These are phyloP conservation scores for Hydractinia echinata DNA, from an alignment of 30 jellyfish, hydroid and myxozoan genomes.

Conservation along the genomic window DNA sequence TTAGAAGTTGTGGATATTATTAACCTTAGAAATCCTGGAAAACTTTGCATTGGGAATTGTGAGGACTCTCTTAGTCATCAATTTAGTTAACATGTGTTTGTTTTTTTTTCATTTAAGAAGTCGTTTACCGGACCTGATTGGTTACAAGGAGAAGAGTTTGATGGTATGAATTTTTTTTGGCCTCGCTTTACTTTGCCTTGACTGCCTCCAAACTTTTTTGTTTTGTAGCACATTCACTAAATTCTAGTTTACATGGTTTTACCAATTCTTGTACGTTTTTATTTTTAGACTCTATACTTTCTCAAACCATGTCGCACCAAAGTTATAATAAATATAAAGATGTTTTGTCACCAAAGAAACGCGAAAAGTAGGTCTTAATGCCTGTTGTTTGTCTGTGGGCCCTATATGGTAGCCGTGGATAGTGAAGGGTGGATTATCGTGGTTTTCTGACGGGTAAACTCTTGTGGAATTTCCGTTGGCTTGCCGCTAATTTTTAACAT, in stretches of 20 bases:
- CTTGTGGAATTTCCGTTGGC: too few species aligned
- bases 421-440: too few species aligned
- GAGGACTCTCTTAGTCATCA: too few species aligned
- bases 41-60: too few species aligned
- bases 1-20: too few species aligned
- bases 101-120: not conserved
- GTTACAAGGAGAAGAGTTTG: constrained; percentile 50
- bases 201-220: not conserved
- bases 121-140: constrained; percentile 50
- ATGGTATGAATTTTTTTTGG: constrained; percentile 8
- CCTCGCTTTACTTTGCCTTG: not conserved
- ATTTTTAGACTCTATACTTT: constrained; percentile 2
- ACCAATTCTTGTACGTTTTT: not conserved
- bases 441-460: too few species aligned
- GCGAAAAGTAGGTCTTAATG: constrained; percentile 14
- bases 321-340: constrained; percentile 27
- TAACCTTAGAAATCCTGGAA: too few species aligned
- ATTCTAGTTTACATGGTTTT: not conserved
- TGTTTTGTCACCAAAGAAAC: constrained; percentile 32
- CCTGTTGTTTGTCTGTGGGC: too few species aligned
- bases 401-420: too few species aligned
- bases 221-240: too few species aligned
- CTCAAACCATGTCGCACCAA: not conserved
- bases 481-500: too few species aligned
- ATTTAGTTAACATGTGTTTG: too few species aligned